Evolutionary conservation across 35 echinoderm and acorn worm species (phyloP), one percentile per base, ranked within the genome.

Genomic region (Stichopus chloronotus): DNA sequence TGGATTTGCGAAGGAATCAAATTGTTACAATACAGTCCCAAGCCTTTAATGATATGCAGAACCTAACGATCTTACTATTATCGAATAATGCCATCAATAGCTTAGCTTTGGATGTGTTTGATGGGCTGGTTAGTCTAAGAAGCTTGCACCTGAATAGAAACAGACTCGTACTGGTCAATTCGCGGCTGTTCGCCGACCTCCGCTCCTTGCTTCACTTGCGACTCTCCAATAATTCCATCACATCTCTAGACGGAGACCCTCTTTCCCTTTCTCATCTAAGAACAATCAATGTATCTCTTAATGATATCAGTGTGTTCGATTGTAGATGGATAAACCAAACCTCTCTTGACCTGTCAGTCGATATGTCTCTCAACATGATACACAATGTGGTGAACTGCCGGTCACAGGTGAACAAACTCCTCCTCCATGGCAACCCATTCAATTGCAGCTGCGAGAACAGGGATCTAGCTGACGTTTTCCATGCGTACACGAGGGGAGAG

Each of bases 191-290:
- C 5, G 16, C 20, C 5, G 58, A 58, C 24, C 57, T 85, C 4
- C 14, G 58, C 23, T 20, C 13, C 9, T 56, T 85, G 7, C 9
- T 56, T n/a, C 14, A n/a, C 9, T n/a, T 85, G 55, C 10, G 14
- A 4, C 82, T 85, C 10, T 58, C 55, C 55, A 85, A 85, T 23
- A 85, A 85, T 19, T 58, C 5, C 14, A 85, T 85, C 82, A 53
- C 53, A 8, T 17, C 82, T 59, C 9, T 85, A 3, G 58, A 7
- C 20, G 82, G 82, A 2, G 9, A 7, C 1, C 0, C 12, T 14
- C 54, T 58, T 58, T 9, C 54, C 8, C 22, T 12, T 19, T 6
- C 57, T 7, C 52, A 17, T 5, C 55, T 58, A 0, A 16, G 24
- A 17, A 57, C 1, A 2, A 58, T 85, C n/a, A 16, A 85, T 55